Evolutionary conservation across 2,797 vertebrate genomes (phyloP).

Genomic region (Chiloscyllium punctatum): DNA sequence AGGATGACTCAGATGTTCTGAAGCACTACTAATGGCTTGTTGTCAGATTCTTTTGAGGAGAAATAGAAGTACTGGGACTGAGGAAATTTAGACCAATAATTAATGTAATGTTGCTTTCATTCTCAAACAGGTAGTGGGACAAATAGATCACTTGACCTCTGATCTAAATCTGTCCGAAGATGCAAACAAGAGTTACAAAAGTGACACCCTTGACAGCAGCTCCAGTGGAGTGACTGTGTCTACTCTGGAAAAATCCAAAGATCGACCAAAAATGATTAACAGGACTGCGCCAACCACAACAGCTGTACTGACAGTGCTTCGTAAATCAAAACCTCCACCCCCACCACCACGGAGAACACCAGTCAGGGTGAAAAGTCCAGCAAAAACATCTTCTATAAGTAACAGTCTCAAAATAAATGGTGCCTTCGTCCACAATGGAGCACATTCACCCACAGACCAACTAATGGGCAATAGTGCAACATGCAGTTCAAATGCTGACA

Average conservation of each 20-base stretch:
- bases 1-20: background rate
- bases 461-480: background rate
- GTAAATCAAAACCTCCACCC: conserved; percentile 50
- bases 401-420: conserved; percentile 40
- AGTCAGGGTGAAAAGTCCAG: conserved; percentile 41
- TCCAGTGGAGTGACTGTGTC: conserved; percentile 46
- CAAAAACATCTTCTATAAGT: conserved; percentile 53
- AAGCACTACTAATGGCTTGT: too few relatives aligned
- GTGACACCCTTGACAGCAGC: conserved; percentile 49
- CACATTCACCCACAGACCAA: background rate
- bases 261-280: conserved; percentile 38
- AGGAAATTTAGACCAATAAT: background rate
- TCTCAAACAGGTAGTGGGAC: conserved; percentile 61
- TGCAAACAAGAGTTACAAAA: conserved; percentile 40
- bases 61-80: background rate
- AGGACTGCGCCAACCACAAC: background rate
- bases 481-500: background rate
- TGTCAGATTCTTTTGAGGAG: background rate
- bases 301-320: conserved; percentile 33
- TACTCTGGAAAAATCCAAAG: conserved; percentile 45
- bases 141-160: conserved; percentile 65
- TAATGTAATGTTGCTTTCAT: background rate
- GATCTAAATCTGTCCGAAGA: conserved; percentile 58
- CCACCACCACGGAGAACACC: conserved; percentile 49
- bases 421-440: background rate